These are phyloP conservation scores for Adelphocoris suturalis DNA, from an alignment of 2,888 invertebrate genomes.

Conservation along the genomic window DNA sequence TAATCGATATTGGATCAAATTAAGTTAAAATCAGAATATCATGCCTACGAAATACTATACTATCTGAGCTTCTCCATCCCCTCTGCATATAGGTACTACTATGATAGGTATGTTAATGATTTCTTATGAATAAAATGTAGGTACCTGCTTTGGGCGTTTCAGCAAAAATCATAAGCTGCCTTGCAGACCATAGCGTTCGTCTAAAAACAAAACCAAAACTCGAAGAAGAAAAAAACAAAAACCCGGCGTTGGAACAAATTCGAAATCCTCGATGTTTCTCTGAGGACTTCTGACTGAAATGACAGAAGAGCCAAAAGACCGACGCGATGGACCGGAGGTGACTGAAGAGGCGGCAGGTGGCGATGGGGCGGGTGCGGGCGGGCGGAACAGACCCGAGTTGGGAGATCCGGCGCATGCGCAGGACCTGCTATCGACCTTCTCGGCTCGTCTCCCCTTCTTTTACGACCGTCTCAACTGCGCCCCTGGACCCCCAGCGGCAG, in stretches of 20 bases:
- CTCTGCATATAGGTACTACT: too few relatives aligned
- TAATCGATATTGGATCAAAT: too few relatives aligned
- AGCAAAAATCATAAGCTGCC: neutral
- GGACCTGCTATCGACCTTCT: conserved; percentile 11
- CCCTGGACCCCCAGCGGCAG: neutral
- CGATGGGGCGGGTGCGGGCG: too few relatives aligned
- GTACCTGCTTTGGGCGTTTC: neutral
- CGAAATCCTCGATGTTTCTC: neutral
- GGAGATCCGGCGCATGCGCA: neutral
- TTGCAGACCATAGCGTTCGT: neutral
- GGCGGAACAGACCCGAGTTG: neutral
- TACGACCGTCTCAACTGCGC: conserved; percentile 28
- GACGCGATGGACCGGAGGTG: neutral
- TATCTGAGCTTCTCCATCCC: too few relatives aligned
- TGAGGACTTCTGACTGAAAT: neutral
- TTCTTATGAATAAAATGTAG: too few relatives aligned
- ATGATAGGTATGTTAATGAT: too few relatives aligned
- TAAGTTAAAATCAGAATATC: too few relatives aligned
- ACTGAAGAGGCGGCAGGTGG: conserved; percentile 34
- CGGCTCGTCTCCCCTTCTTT: conserved; percentile 6
- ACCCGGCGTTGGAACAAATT: neutral
- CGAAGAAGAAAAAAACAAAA: neutral
- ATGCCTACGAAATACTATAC: too few relatives aligned
- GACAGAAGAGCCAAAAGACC: neutral
- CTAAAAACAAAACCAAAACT: neutral